Percentiles rank a stretch among this genome's conserved stretches.
phyloP scores from a whole-genome alignment of 2,888 invertebrate species.

The Lithophane leautieri region DNA sequence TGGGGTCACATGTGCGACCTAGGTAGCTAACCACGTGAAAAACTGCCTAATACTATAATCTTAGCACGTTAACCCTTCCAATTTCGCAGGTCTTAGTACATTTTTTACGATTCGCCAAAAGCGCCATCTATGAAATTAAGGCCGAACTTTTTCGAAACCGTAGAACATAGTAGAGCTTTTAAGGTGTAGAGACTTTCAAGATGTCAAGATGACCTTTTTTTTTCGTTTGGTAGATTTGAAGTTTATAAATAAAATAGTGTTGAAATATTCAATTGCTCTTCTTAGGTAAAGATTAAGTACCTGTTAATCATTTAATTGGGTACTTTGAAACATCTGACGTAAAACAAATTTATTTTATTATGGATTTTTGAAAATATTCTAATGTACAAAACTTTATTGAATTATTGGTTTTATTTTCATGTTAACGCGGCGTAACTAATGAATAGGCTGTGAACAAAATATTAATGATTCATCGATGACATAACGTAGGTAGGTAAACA shows the following conservation, averaged over 20 bases:
- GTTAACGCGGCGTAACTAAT: not conserved
- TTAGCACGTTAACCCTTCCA: slow-evolving; percentile 34
- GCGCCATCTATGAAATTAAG: slow-evolving; percentile 72
- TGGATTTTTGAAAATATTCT: not conserved
- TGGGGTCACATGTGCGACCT: not conserved
- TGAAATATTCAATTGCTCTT: slow-evolving; percentile 28
- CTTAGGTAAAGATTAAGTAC: slow-evolving; percentile 18
- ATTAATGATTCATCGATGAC: slow-evolving; percentile 26
- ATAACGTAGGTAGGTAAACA: slow-evolving; percentile 30
- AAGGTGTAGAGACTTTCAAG: slow-evolving; percentile 13
- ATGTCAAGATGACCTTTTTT: slow-evolving; percentile 24
- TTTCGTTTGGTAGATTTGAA: slow-evolving; percentile 1
- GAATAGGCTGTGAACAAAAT: not conserved
- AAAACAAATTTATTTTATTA: slow-evolving; percentile 1
- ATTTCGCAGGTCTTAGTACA: slow-evolving; percentile 17
- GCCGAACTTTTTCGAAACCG: slow-evolving; percentile 68
- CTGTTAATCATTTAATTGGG: slow-evolving; percentile 36
- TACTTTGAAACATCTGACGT: not conserved
- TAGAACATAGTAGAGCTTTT: slow-evolving; percentile 35
- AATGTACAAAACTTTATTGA: not conserved
- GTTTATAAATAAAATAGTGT: slow-evolving; percentile 36
- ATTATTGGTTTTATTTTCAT: not conserved
- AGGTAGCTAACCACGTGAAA: slow-evolving; percentile 31
- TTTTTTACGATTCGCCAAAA: slow-evolving; percentile 57
- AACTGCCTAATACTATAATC: slow-evolving; percentile 13